phyloP scores from a whole-genome alignment of 2,888 invertebrate genomes.

The Elysia crispata region DNA sequence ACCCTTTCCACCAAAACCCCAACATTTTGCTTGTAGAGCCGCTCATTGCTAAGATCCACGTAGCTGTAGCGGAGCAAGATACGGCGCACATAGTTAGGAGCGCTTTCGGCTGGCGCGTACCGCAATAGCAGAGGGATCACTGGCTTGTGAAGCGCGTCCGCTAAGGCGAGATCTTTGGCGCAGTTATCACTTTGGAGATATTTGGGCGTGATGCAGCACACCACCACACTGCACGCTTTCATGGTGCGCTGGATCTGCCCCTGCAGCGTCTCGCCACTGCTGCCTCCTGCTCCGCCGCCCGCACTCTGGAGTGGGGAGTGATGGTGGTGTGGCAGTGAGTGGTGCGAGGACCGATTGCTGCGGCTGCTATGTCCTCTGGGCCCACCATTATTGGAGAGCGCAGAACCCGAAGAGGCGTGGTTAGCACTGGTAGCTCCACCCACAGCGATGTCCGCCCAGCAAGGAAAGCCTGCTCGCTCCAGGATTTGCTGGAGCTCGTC shows the following conservation, averaged over 20 bases:
- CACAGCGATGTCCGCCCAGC: slow-evolving; percentile 74
- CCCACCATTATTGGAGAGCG: not conserved
- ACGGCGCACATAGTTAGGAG: slow-evolving; percentile 69
- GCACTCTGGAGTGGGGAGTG: slow-evolving; percentile 51
- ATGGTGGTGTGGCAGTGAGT: slow-evolving; percentile 42
- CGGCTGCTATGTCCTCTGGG: slow-evolving; percentile 67
- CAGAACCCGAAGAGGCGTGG: too few relatives aligned
- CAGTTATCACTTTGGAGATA: slow-evolving; percentile 76
- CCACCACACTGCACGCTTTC: slow-evolving; percentile 68
- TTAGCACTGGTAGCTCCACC: slow-evolving; percentile 51
- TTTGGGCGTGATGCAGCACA: slow-evolving; percentile 75
- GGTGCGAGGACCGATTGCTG: slow-evolving; percentile 57
- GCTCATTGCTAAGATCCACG: slow-evolving; percentile 73
- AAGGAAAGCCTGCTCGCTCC: slow-evolving; percentile 65
- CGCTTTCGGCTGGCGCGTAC: slow-evolving; percentile 73
- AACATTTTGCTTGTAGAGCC: slow-evolving; percentile 71
- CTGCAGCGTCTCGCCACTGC: slow-evolving; percentile 63
- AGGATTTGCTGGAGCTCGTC: slow-evolving; percentile 71
- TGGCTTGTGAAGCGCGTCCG: slow-evolving; percentile 72
- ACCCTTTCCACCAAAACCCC: not conserved
- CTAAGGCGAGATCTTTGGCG: slow-evolving; percentile 73
- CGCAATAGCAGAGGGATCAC: slow-evolving; percentile 72
- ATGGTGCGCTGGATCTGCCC: slow-evolving; percentile 72
- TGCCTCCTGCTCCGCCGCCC: too few relatives aligned
- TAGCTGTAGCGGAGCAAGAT: slow-evolving; percentile 66